These are phyloP conservation scores for Triops cancriformis DNA, from an alignment of 1,140 invertebrate genomes.

Conservation along the genomic window DNA sequence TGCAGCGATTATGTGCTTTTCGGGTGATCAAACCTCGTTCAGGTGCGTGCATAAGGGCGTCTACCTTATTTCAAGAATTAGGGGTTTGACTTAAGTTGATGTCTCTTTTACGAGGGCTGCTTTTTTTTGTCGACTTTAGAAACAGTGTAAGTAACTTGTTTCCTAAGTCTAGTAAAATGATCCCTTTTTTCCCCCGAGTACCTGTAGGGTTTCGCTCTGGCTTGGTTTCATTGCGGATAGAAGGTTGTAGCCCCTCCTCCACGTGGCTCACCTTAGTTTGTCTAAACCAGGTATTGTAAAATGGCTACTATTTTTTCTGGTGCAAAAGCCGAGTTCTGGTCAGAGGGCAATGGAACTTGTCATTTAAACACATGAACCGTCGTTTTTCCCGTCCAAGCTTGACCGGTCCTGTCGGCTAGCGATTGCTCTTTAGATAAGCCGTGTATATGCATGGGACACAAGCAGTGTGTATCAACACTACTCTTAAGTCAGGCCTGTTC, in stretches of 20 bases:
- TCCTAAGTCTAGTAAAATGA: background rate
- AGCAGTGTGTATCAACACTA: background rate
- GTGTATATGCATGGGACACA: background rate
- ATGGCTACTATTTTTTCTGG: background rate
- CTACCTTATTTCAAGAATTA: too few species aligned
- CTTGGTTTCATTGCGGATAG: background rate
- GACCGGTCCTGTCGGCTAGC: background rate
- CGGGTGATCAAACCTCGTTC: too few species aligned
- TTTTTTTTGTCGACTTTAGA: too few species aligned
- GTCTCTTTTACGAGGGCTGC: too few species aligned
- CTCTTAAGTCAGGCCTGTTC: background rate
- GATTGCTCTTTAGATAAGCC: background rate
- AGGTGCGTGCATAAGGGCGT: too few species aligned
- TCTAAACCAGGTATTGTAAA: background rate
- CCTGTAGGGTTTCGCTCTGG: background rate
- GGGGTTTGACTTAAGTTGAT: too few species aligned
- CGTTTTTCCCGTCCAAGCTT: background rate
- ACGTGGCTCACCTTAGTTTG: background rate
- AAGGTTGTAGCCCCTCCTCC: background rate
- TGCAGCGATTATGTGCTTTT: too few species aligned
- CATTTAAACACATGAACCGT: background rate
- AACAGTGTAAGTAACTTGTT: too few species aligned
- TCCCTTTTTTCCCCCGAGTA: background rate
- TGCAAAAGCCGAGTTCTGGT: background rate
- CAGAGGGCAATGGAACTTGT: conserved; percentile 9